Evolutionary conservation across 2,888 invertebrate species (phyloP).

Genomic region (Macropis europaea): DNA sequence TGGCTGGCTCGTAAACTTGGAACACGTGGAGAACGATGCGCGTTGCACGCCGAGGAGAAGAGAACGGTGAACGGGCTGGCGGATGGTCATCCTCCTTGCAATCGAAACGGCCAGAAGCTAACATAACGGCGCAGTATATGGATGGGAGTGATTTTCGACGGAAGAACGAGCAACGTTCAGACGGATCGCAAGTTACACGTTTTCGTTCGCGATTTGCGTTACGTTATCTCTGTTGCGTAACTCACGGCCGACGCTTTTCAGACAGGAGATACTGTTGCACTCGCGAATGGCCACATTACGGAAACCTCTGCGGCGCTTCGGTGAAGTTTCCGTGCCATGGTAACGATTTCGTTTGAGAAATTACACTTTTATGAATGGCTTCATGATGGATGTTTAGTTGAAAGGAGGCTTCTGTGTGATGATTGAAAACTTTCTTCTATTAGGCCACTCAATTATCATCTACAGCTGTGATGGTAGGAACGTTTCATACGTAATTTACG

Average conservation of each 20-base stretch:
- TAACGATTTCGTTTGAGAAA: neutral
- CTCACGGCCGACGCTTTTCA: neutral
- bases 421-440: no score
- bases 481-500: no score
- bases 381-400: no score
- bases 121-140: constrained; percentile 11
- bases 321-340: neutral
- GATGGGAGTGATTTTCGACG: constrained; percentile 11
- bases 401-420: no score
- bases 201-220: constrained; percentile 28
- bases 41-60: constrained; percentile 1
- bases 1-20: constrained; percentile 43
- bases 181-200: constrained; percentile 2
- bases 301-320: neutral
- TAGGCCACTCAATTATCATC: no score
- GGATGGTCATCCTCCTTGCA: neutral
- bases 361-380: neutral
- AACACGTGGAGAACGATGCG: constrained; percentile 26
- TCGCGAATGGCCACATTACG: constrained; percentile 11
- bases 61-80: constrained; percentile 15
- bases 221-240: constrained; percentile 32
- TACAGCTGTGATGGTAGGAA: no score
- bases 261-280: neutral
- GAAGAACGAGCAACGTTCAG: neutral
- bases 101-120: neutral